Base-by-base conservation (phyloP, 1,140 invertebrate species). In the Apis dorsata region DNA sequence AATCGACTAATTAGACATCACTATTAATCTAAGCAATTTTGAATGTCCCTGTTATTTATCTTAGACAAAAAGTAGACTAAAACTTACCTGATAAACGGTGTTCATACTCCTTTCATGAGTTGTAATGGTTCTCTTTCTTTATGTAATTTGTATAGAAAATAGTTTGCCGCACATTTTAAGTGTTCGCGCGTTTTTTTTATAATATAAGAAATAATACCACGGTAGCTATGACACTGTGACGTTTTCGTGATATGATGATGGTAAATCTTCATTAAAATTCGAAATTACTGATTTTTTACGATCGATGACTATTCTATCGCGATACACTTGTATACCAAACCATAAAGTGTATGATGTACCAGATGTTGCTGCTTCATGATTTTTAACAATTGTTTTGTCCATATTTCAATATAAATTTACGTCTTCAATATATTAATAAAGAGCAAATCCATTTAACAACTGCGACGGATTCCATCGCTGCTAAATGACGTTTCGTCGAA, bases 81-180 rank as follows among this genome's bases (percentile, higher is more conserved):
- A 57, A 79, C 81, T n/a, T 51, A 79, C 76, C 81, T 65, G 76
- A 79, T 57, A 72, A 72, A 63, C 59, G 76, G 68, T 60, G 81
- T 79, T 83, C 81, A 63, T 83, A 13, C 59, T 83, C 51, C 75
- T 57, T n/a, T 62, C 11, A 11, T 57, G 44, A 76, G 51, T 28
- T 13, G 34, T 44, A 34, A 81, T 75, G 17, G 59, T 83, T 81
- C n/a, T 24, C 62, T 34, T n/a, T 51, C 10, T 69, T 68, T 44
- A 62, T 12, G 24, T 15, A 13, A 1, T 12, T 51, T 55, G 51
- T 57, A 28, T 10, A 12, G 0, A 44, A 21, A 51, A 55, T 19
- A 24, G 10, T 12, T 66, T 28, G 12, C n/a, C 62, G 34, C 57
- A 60, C 19, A 19, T 65, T 51, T 34, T 13, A 34, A 44, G 7